Percentiles rank a stretch among this genome's conserved stretches.
These are phyloP conservation scores for Elysia crispata DNA, from an alignment of 2,888 invertebrate species.

Conservation along the genomic window DNA sequence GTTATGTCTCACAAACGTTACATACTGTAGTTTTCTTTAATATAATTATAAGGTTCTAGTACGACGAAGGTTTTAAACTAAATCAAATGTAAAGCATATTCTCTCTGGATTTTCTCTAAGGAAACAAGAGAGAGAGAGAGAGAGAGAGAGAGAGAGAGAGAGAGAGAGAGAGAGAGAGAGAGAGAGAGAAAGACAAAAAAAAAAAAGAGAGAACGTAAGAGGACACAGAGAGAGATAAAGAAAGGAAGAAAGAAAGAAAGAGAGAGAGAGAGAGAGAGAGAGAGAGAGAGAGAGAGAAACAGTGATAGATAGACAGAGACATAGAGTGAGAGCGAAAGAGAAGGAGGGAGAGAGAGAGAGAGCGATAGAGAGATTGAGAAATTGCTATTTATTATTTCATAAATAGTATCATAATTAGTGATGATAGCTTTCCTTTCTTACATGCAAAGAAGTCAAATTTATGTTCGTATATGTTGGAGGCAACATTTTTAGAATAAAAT, in stretches of 20 bases:
- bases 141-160: neutral
- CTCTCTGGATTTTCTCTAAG: too few species aligned
- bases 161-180: slow-evolving; percentile 1
- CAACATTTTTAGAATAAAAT: too few species aligned
- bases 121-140: neutral
- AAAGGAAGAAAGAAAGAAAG: neutral
- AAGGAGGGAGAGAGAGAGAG: neutral
- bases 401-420: too few species aligned
- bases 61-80: too few species aligned
- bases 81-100: too few species aligned
- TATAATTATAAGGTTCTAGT: too few species aligned
- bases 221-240: neutral
- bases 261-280: slow-evolving; percentile 5
- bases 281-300: neutral
- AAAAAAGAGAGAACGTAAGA: neutral
- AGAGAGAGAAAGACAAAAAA: neutral
- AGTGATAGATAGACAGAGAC: slow-evolving; percentile 6
- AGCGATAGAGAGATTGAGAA: neutral
- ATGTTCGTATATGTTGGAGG: too few species aligned
- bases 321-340: neutral
- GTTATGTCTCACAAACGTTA: too few species aligned
- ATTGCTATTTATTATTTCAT: too few species aligned
- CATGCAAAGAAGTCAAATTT: too few species aligned
- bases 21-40: too few species aligned
- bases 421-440: too few species aligned